These are phyloP conservation scores for Phoxinus dragarum DNA, from an alignment of 2,797 vertebrate genomes.

Conservation along the genomic window DNA sequence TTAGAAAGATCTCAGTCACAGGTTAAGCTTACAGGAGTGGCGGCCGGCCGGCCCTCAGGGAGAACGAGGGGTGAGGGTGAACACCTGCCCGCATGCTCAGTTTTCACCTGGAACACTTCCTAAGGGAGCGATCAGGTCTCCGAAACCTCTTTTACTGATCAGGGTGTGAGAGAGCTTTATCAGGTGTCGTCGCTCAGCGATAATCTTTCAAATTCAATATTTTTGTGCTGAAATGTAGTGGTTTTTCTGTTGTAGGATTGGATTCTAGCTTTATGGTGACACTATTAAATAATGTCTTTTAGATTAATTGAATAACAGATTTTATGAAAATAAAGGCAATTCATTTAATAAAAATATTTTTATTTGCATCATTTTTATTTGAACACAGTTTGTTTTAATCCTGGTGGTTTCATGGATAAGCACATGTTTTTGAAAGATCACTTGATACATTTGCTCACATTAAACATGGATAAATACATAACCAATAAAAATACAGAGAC, in stretches of 20 bases:
- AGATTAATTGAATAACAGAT: not conserved
- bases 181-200: conserved; percentile 17
- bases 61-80: conserved; percentile 10
- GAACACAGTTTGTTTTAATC: conserved; percentile 7
- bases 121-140: conserved; percentile 38
- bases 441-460: not conserved
- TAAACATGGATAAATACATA: conserved; percentile 20
- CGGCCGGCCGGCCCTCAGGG: not conserved
- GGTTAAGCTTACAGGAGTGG: conserved; percentile 36
- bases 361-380: not conserved
- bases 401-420: conserved; percentile 3
- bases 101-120: conserved; percentile 48
- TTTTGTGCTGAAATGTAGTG: conserved; percentile 10
- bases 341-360: conserved; percentile 40
- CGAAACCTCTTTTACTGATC: conserved; percentile 43
- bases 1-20: conserved; percentile 30
- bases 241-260: not conserved
- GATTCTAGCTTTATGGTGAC: not conserved
- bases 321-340: not conserved
- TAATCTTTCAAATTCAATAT: conserved; percentile 10
- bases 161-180: conserved; percentile 39
- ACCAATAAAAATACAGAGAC: conserved; percentile 31
- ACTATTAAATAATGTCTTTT: not conserved
- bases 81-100: conserved; percentile 36
- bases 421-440: not conserved